Percentiles rank a stretch among this genome's conserved stretches.
phyloP scores from a whole-genome alignment of 2,797 vertebrate genomes.

The Bovichtus variegatus region DNA sequence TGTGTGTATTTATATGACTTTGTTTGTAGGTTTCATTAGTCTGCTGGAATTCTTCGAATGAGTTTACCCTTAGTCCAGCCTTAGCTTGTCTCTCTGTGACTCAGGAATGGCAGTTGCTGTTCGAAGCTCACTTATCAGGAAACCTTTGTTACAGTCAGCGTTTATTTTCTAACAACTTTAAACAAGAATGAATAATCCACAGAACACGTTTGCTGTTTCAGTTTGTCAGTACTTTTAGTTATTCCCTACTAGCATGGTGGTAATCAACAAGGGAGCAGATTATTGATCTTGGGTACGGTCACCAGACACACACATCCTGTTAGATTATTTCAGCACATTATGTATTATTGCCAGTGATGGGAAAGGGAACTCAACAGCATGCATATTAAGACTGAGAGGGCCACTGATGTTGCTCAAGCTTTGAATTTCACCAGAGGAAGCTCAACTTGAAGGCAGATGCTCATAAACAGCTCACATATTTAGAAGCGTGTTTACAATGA shows the following conservation, averaged over 20 bases:
- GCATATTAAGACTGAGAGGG: conserved; percentile 39
- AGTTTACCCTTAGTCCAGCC: conserved; percentile 56
- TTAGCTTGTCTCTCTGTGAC: conserved; percentile 58
- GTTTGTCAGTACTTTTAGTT: conserved; percentile 28
- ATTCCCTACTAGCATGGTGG: conserved; percentile 19
- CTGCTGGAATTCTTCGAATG: conserved; percentile 59
- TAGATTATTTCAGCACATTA: conserved; percentile 34
- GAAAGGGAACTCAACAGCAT: conserved; percentile 34
- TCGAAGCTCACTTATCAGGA: conserved; percentile 55
- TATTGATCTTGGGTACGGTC: conserved; percentile 31
- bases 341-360: conserved; percentile 24
- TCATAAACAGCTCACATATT: conserved; percentile 56
- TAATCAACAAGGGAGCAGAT: conserved; percentile 42
- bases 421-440: conserved; percentile 42
- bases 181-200: conserved; percentile 50
- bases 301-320: conserved; percentile 22
- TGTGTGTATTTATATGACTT: conserved; percentile 47
- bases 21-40: conserved; percentile 64
- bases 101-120: conserved; percentile 74
- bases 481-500: conserved; percentile 55
- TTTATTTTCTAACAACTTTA: conserved; percentile 62
- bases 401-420: conserved; percentile 16
- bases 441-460: conserved; percentile 31
- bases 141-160: conserved; percentile 64
- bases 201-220: conserved; percentile 28